These are phyloP conservation scores for Liparis tanakae DNA, from an alignment of 2,797 vertebrate species.

Conservation along the genomic window DNA sequence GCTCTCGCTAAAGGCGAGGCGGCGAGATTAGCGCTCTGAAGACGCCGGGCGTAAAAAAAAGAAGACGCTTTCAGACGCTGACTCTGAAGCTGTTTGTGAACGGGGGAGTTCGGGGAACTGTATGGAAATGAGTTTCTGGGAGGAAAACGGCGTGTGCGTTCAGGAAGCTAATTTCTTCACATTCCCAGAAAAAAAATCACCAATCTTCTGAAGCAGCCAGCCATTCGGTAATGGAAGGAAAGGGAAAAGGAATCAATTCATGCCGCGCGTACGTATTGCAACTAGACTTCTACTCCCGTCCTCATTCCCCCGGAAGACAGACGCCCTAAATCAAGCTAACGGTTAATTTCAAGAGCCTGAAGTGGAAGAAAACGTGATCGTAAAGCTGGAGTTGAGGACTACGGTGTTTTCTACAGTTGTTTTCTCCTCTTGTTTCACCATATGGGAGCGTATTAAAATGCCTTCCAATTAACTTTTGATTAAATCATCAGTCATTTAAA, in stretches of 20 bases:
- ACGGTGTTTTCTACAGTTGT: conserved; percentile 31
- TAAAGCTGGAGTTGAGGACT: conserved; percentile 14
- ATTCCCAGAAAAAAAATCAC: conserved; percentile 54
- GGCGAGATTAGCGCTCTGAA: conserved; percentile 39
- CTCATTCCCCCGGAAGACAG: conserved; percentile 53
- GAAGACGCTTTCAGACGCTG: conserved; percentile 18
- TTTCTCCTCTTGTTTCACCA: conserved; percentile 37
- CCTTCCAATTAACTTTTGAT: conserved; percentile 63
- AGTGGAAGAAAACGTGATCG: conserved; percentile 13
- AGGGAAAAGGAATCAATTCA: conserved; percentile 37
- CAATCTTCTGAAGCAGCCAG: conserved; percentile 57
- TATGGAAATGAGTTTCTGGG: conserved; percentile 61
- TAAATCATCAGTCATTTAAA: conserved; percentile 57
- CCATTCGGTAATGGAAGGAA: conserved; percentile 11
- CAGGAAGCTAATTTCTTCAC: conserved; percentile 56
- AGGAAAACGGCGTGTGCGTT: conserved; percentile 32
- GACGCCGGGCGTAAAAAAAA: conserved; percentile 13
- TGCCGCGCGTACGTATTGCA: conserved; percentile 24
- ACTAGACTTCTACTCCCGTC: conserved; percentile 35
- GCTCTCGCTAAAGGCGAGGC: conserved; percentile 25
- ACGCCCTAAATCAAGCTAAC: conserved; percentile 41
- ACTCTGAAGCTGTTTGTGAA: conserved; percentile 24
- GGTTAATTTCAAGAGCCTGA: conserved; percentile 36
- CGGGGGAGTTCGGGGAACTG: conserved; percentile 46
- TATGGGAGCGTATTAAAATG: conserved; percentile 60